A percentile compares a stretch with the other conserved stretches of the same genome.
These are phyloP conservation scores for Aplidium turbinatum DNA, from an alignment of 23 tunicate species.

Conservation along the genomic window DNA sequence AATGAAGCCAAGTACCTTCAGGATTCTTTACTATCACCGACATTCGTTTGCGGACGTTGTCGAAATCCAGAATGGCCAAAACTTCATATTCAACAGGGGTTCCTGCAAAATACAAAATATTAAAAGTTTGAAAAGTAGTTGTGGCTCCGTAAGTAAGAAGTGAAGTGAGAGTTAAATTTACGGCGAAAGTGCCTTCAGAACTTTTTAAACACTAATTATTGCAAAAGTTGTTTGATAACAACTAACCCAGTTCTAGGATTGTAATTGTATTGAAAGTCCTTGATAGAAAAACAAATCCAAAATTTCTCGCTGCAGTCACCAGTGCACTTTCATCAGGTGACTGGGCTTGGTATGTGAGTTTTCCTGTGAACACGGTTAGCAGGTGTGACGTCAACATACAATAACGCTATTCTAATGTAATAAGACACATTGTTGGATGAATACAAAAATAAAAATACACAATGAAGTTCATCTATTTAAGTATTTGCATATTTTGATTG, in stretches of 20 bases:
- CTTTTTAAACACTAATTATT: neutral
- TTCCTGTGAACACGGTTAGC: conserved; percentile 55
- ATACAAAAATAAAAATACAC: no score
- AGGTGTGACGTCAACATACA: no score
- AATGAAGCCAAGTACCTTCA: no score
- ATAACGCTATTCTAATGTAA: no score
- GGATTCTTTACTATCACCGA: conserved; percentile 83
- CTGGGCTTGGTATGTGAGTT: conserved; percentile 91
- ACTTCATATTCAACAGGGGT: conserved; percentile 65
- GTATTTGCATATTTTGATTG: no score
- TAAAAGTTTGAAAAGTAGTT: neutral
- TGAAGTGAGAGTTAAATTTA: no score
- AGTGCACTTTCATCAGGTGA: conserved; percentile 99
- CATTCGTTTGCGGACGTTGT: conserved; percentile 97
- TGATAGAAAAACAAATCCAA: conserved; percentile 89
- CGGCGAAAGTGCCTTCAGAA: no score
- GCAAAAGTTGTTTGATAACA: neutral
- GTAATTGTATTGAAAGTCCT: conserved; percentile 84
- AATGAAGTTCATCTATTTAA: no score
- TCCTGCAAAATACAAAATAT: conserved; percentile 47
- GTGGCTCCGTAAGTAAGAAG: neutral
- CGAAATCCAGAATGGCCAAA: conserved; percentile 92
- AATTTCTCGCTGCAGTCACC: conserved; percentile 92
- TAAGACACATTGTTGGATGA: no score
- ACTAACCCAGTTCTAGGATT: conserved; percentile 75